Evolutionary conservation across 2,888 invertebrate genomes (phyloP).

Genomic region (Agrochola litura): DNA sequence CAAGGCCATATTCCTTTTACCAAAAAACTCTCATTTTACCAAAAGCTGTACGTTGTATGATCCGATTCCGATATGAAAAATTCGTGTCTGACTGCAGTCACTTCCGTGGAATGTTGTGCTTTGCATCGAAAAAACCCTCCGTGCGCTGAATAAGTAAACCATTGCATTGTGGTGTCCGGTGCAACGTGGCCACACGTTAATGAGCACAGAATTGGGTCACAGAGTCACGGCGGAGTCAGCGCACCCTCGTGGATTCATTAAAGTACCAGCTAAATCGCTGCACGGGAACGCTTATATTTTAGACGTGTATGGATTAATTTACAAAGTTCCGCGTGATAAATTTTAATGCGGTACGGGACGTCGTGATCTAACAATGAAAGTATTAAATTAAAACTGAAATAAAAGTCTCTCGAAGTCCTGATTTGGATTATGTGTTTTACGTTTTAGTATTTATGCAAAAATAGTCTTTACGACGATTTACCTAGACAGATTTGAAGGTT

Average conservation of each 20-base stretch:
- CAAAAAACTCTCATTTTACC: slow-evolving; percentile 9
- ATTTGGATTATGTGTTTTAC: background rate
- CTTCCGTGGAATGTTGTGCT: slow-evolving; percentile 57
- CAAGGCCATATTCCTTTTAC: background rate
- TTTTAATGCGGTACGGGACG: slow-evolving; percentile 28
- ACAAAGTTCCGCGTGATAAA: slow-evolving; percentile 39
- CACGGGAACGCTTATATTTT: slow-evolving; percentile 56
- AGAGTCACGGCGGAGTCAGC: slow-evolving; percentile 69
- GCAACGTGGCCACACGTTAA: slow-evolving; percentile 84
- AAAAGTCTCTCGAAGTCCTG: background rate
- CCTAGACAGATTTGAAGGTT: slow-evolving; percentile 22
- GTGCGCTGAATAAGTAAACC: slow-evolving; percentile 80
- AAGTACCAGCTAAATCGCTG: slow-evolving; percentile 62
- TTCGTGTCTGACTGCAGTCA: slow-evolving; percentile 58
- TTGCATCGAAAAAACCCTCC: slow-evolving; percentile 67
- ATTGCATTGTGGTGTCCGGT: slow-evolving; percentile 80
- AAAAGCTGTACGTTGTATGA: slow-evolving; percentile 30
- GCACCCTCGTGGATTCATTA: slow-evolving; percentile 67
- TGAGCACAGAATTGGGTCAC: slow-evolving; percentile 83
- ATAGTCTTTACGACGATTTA: slow-evolving; percentile 9
- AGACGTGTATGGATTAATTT: slow-evolving; percentile 53
- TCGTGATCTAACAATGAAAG: slow-evolving; percentile 11
- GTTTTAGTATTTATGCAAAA: slow-evolving; percentile 9
- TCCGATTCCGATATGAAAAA: slow-evolving; percentile 60
- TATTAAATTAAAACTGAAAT: slow-evolving; percentile 4